Conservation (phyloP, 2,113 vertebrate species). For the Urocynchramus pylzowi region DNA sequence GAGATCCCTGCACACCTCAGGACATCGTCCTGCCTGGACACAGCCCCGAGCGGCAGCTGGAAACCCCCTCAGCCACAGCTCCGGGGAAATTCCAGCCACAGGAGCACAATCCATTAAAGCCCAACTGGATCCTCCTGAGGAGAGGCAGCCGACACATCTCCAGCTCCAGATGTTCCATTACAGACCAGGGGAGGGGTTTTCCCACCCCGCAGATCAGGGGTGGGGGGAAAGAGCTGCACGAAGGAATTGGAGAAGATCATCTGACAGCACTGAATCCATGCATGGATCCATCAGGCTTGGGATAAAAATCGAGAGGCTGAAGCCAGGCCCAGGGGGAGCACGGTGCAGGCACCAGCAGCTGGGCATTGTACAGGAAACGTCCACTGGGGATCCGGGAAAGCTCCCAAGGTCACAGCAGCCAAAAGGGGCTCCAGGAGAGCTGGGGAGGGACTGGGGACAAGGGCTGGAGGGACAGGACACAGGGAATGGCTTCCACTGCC, state of each 20-base stretch:
- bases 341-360: neutral
- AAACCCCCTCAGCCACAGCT: neutral
- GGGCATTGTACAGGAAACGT: neutral
- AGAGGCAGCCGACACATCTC: neutral
- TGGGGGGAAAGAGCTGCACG: neutral
- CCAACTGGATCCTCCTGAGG: neutral
- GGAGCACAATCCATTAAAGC: neutral
- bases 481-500: neutral
- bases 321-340: accelerated
- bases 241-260: neutral
- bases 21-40: neutral
- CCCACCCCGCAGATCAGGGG: neutral
- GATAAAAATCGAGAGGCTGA: neutral
- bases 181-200: neutral
- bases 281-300: neutral
- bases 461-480: neutral
- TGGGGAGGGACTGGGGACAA: neutral
- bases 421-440: neutral
- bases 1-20: neutral
- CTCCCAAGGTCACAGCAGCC: neutral
- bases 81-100: neutral
- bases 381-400: neutral
- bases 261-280: neutral
- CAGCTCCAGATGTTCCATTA: neutral
- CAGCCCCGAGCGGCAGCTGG: neutral